These are phyloP conservation scores for Amphimallon solstitiale DNA, from an alignment of 2,888 invertebrate genomes.

Conservation along the genomic window DNA sequence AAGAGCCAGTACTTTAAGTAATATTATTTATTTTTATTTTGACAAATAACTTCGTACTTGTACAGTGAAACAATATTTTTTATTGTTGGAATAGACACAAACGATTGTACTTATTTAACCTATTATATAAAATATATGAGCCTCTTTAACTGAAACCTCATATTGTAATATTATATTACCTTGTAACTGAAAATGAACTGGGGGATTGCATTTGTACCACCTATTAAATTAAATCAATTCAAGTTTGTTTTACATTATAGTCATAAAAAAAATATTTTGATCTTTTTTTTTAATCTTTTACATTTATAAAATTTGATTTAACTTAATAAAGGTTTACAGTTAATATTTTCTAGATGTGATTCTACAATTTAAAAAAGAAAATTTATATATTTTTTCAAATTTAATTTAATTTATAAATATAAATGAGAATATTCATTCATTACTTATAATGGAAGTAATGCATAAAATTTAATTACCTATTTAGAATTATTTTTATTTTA, in stretches of 20 bases:
- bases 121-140: slow-evolving; percentile 35
- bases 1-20: slow-evolving; percentile 64
- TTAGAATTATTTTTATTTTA: too few relatives aligned
- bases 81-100: slow-evolving; percentile 45
- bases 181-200: slow-evolving; percentile 26
- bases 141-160: slow-evolving; percentile 11
- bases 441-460: too few relatives aligned
- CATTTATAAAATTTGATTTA: too few relatives aligned
- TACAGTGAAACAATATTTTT: slow-evolving; percentile 53
- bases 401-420: too few relatives aligned
- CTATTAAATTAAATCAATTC: neutral
- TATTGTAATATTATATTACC: neutral
- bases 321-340: too few relatives aligned
- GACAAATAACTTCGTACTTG: slow-evolving; percentile 50
- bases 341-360: too few relatives aligned
- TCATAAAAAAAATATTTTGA: neutral
- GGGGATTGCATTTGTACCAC: slow-evolving; percentile 24
- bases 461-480: too few relatives aligned
- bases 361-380: too few relatives aligned
- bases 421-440: too few relatives aligned
- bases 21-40: slow-evolving; percentile 61
- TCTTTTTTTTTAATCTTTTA: too few relatives aligned
- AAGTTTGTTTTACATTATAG: neutral
- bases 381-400: too few relatives aligned
- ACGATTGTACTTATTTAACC: slow-evolving; percentile 44